These are phyloP conservation scores for Oncorhynchus gorbuscha DNA, from an alignment of 2,113 vertebrate genomes.

Conservation along the genomic window DNA sequence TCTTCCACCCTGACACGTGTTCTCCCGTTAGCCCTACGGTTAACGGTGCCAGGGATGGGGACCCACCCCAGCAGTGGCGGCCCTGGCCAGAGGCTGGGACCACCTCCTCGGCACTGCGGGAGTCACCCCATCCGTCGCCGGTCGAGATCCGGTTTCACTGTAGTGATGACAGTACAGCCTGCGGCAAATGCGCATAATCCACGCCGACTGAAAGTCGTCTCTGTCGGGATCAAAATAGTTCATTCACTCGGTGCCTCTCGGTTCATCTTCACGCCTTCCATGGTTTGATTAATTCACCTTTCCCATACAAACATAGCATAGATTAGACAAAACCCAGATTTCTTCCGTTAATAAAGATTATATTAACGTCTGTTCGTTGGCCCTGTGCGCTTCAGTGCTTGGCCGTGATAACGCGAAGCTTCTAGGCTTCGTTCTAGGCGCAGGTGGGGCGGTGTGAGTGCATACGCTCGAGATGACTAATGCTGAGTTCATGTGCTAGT, in stretches of 20 bases:
- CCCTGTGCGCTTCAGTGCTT: too few species aligned
- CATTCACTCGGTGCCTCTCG: neutral
- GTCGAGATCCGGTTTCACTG: conserved; percentile 31
- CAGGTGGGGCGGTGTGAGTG: conserved; percentile 19
- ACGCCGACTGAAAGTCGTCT: neutral
- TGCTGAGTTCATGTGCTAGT: too few species aligned
- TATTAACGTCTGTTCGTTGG: neutral
- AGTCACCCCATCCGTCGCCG: conserved; percentile 54
- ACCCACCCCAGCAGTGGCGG: conserved; percentile 27
- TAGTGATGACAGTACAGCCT: conserved; percentile 15
- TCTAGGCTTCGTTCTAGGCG: neutral
- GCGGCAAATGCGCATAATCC: conserved; percentile 37
- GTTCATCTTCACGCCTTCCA: conserved; percentile 1
- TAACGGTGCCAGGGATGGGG: conserved; percentile 14
- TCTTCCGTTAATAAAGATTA: neutral
- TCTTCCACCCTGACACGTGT: neutral
- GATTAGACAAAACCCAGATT: neutral
- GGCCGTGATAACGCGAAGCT: neutral
- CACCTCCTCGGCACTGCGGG: conserved; percentile 22
- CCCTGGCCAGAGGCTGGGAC: conserved; percentile 15
- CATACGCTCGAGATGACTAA: too few species aligned
- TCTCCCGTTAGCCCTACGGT: neutral
- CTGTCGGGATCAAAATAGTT: conserved; percentile 1
- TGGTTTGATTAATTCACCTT: neutral
- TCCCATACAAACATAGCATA: neutral